Conservation (phyloP, 2,888 invertebrate genomes). For the Drosophila infuscata region DNA sequence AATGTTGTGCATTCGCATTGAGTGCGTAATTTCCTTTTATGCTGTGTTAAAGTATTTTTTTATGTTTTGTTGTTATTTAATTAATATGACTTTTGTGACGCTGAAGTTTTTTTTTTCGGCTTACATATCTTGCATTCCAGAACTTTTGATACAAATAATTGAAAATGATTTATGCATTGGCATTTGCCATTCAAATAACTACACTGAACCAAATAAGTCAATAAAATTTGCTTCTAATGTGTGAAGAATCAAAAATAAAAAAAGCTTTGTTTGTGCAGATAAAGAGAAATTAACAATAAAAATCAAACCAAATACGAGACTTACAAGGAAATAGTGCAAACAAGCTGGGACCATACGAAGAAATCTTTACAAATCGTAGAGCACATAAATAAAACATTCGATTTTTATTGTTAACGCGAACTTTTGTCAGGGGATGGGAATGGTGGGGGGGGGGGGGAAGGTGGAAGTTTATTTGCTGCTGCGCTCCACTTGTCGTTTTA, state of each 20-base stretch:
- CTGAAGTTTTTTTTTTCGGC: not conserved
- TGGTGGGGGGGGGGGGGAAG: not conserved
- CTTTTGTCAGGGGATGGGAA: conserved; percentile 12
- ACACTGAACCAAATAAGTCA: not conserved
- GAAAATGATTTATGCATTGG: conserved; percentile 36
- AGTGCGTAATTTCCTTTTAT: conserved; percentile 33
- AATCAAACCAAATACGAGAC: conserved; percentile 1
- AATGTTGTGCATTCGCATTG: conserved; percentile 15
- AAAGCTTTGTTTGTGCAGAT: not conserved
- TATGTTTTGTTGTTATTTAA: conserved; percentile 20
- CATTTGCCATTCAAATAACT: conserved; percentile 26
- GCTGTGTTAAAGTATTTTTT: conserved; percentile 36
- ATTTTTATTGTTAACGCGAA: conserved; percentile 61
- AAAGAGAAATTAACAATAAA: conserved; percentile 26
- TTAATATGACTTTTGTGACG: conserved; percentile 6
- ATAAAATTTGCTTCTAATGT: not conserved
- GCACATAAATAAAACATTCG: conserved; percentile 72
- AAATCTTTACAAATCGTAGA: conserved; percentile 58
- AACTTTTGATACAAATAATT: conserved; percentile 37
- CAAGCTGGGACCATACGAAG: conserved; percentile 12
- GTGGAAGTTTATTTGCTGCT: conserved; percentile 37
- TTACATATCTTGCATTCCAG: conserved; percentile 6
- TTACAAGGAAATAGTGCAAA: not conserved
- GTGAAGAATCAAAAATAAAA: not conserved
- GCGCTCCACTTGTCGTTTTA: conserved; percentile 60